These are phyloP conservation scores for Euwallacea similis DNA, from an alignment of 1,140 invertebrate species.

Conservation along the genomic window DNA sequence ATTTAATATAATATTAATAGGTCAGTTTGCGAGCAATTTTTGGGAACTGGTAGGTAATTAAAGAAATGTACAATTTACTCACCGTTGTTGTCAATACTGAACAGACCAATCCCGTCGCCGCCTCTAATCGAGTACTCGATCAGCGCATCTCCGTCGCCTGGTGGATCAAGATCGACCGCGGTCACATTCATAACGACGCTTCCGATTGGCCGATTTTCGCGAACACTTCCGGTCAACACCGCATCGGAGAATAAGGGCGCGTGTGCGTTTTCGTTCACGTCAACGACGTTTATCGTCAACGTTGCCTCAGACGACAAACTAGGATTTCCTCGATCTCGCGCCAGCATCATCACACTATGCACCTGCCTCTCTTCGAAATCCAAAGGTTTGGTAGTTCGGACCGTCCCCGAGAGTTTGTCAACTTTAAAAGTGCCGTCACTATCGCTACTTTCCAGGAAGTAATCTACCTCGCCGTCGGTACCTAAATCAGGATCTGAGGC, in stretches of 20 bases:
- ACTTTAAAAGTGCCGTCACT: constrained; percentile 70
- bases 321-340: constrained; percentile 77
- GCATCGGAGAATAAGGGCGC: constrained; percentile 84
- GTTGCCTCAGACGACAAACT: constrained; percentile 73
- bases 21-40: not conserved
- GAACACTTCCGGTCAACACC: constrained; percentile 69
- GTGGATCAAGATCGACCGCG: constrained; percentile 78
- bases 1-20: too few species aligned
- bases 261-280: constrained; percentile 90
- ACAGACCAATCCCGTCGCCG: constrained; percentile 88
- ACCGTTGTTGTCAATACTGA: constrained; percentile 90
- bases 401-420: constrained; percentile 79
- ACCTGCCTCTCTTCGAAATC: constrained; percentile 86
- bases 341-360: constrained; percentile 82
- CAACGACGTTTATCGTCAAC: constrained; percentile 83
- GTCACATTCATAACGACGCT: constrained; percentile 73
- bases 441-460: constrained; percentile 72
- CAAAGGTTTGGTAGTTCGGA: constrained; percentile 73
- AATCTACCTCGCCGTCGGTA: constrained; percentile 72
- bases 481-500: constrained; percentile 88
- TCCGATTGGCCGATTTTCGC: constrained; percentile 75
- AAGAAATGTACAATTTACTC: constrained; percentile 45
- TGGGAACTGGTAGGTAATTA: not conserved
- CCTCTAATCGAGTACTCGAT: constrained; percentile 85
- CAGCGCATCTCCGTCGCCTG: constrained; percentile 70